These are phyloP conservation scores for Trichonephila clavipes DNA, from an alignment of 1,140 invertebrate genomes.

Conservation along the genomic window DNA sequence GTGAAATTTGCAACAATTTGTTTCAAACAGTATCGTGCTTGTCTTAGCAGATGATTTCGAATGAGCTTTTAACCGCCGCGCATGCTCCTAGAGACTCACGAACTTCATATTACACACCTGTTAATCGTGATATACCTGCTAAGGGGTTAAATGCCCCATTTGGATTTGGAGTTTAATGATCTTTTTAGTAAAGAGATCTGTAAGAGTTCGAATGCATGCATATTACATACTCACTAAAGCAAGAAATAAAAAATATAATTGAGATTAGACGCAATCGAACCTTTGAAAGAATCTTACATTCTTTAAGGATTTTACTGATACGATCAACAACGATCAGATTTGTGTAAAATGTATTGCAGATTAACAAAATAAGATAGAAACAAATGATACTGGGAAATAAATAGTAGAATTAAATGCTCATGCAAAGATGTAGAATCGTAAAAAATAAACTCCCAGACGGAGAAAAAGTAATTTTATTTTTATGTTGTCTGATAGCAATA, in stretches of 20 bases:
- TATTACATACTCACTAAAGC: background rate
- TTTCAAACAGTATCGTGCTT: background rate
- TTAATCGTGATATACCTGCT: conserved; percentile 55
- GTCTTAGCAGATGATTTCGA: conserved; percentile 29
- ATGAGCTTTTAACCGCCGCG: background rate
- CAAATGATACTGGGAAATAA: too few species aligned
- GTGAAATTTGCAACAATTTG: conserved; percentile 41
- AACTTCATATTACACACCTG: conserved; percentile 59
- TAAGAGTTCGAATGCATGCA: background rate
- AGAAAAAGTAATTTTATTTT: too few species aligned
- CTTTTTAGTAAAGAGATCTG: conserved; percentile 5
- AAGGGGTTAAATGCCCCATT: conserved; percentile 66
- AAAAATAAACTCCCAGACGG: too few species aligned
- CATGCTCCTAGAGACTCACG: conserved; percentile 26
- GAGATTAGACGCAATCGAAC: background rate
- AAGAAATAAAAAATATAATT: background rate
- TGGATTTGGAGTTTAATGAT: conserved; percentile 57
- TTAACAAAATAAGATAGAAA: too few species aligned
- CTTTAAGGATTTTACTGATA: too few species aligned
- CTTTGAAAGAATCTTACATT: too few species aligned
- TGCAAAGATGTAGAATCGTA: too few species aligned
- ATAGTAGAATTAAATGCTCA: too few species aligned
- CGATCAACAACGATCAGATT: too few species aligned
- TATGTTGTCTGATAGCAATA: too few species aligned
- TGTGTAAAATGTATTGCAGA: too few species aligned